Evolutionary conservation across 2,888 invertebrate species (phyloP).

Genomic region (Cabera pusaria): DNA sequence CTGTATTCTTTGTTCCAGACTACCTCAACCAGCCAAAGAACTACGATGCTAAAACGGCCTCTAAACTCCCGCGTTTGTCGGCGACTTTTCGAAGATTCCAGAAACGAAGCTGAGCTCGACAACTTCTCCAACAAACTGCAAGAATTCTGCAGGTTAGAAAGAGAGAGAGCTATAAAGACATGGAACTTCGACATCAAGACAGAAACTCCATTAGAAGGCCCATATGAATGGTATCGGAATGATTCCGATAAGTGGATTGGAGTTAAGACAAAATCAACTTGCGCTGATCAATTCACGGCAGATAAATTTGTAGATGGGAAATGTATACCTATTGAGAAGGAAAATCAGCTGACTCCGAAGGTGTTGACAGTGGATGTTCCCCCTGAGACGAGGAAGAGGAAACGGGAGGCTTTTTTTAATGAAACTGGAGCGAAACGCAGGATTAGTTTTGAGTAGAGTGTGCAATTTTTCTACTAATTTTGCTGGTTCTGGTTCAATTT

Average conservation of each 20-base stretch:
- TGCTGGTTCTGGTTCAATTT: too few relatives aligned
- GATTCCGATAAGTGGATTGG: constrained; percentile 43
- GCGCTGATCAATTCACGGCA: not conserved
- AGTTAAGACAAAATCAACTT: constrained; percentile 1
- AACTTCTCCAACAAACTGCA: constrained; percentile 53
- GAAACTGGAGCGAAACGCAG: constrained; percentile 46
- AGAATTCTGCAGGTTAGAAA: constrained; percentile 44
- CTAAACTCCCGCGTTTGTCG: constrained; percentile 50
- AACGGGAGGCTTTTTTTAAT: constrained; percentile 26
- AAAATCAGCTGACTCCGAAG: constrained; percentile 53
- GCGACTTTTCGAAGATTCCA: constrained; percentile 55
- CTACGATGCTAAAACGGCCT: constrained; percentile 47
- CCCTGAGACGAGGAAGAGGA: constrained; percentile 42
- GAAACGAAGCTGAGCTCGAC: constrained; percentile 52
- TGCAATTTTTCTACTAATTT: constrained; percentile 9
- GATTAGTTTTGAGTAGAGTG: constrained; percentile 45
- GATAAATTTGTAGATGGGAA: constrained; percentile 19
- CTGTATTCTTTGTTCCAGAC: constrained; percentile 46
- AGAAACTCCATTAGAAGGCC: constrained; percentile 66
- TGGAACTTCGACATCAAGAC: constrained; percentile 84
- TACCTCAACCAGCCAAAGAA: constrained; percentile 49
- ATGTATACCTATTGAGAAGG: constrained; percentile 30
- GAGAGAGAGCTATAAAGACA: constrained; percentile 53
- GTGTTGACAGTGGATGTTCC: constrained; percentile 32
- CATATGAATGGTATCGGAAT: constrained; percentile 68